Evolutionary conservation across 2,888 invertebrate species (phyloP).

Genomic region (Hirtodrosophila trivittata): DNA sequence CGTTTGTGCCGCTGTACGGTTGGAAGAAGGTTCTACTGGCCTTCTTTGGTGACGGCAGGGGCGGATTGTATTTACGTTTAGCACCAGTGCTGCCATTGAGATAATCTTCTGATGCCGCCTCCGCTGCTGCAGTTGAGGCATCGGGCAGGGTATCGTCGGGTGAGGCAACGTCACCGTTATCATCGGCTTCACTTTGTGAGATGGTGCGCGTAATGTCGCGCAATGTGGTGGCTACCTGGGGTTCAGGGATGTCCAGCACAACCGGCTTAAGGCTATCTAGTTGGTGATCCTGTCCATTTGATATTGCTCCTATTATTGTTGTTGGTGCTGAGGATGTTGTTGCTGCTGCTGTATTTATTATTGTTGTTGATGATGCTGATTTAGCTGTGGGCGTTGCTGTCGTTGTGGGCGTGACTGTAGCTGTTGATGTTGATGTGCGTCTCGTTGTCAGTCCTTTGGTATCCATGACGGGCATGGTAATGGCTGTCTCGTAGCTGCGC

Average conservation of each 20-base stretch:
- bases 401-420: slow-evolving; percentile 21
- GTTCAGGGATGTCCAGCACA: slow-evolving; percentile 34
- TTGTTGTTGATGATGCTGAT: slow-evolving; percentile 14
- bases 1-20: slow-evolving; percentile 70
- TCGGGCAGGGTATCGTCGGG: slow-evolving; percentile 52
- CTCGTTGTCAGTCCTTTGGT: slow-evolving; percentile 42
- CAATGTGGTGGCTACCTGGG: slow-evolving; percentile 58
- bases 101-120: slow-evolving; percentile 45
- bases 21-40: no score
- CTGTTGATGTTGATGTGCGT: slow-evolving; percentile 30
- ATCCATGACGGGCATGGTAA: slow-evolving; percentile 74
- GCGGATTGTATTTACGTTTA: slow-evolving; percentile 74
- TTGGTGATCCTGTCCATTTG: slow-evolving; percentile 10
- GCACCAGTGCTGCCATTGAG: slow-evolving; percentile 48
- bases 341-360: slow-evolving; percentile 17
- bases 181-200: slow-evolving; percentile 76
- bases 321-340: slow-evolving; percentile 5
- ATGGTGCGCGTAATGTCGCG: slow-evolving; percentile 80
- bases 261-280: slow-evolving; percentile 33
- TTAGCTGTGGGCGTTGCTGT: slow-evolving; percentile 17
- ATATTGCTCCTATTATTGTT: slow-evolving; percentile 8
- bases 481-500: slow-evolving; percentile 82
- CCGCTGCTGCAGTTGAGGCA: slow-evolving; percentile 33
- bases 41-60: no score
- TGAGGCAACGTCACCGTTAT: slow-evolving; percentile 58